These are phyloP conservation scores for Cerastis rubricosa DNA, from an alignment of 2,888 invertebrate genomes.

Conservation along the genomic window DNA sequence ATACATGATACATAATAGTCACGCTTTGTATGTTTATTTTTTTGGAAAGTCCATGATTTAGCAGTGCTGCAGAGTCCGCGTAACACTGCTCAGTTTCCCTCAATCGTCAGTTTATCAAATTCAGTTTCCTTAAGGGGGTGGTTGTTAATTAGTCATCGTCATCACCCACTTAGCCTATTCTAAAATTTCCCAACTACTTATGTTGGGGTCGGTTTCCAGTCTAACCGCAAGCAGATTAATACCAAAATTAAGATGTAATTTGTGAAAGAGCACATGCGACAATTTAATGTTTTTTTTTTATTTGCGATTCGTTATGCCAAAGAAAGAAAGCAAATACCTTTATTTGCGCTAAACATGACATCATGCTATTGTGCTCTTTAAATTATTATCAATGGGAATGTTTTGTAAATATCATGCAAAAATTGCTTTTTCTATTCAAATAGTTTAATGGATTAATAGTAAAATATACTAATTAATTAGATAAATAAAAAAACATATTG, in stretches of 20 bases:
- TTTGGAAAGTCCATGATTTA: too few relatives aligned
- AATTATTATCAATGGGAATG: not conserved
- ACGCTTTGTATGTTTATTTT: not conserved
- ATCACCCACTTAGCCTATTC: too few relatives aligned
- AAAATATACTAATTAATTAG: too few relatives aligned
- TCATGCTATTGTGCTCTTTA: not conserved
- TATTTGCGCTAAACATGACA: not conserved
- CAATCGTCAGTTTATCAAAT: too few relatives aligned
- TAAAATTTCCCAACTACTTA: too few relatives aligned
- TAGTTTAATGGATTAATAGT: not conserved
- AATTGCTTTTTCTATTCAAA: not conserved
- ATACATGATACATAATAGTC: not conserved
- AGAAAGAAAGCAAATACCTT: not conserved
- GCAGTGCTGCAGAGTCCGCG: too few relatives aligned
- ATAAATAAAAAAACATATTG: not conserved
- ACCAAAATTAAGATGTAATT: too few relatives aligned
- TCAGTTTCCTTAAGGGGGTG: too few relatives aligned
- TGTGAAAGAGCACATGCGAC: not conserved
- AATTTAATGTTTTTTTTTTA: not conserved
- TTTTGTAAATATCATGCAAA: not conserved
- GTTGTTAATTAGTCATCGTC: too few relatives aligned
- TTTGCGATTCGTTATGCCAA: not conserved
- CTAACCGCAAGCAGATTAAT: too few relatives aligned
- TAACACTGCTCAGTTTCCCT: too few relatives aligned
- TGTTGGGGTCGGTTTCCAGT: too few relatives aligned